Evolutionary conservation across 2,797 vertebrate species (phyloP).

Genomic region (Acipenser transmontanus): DNA sequence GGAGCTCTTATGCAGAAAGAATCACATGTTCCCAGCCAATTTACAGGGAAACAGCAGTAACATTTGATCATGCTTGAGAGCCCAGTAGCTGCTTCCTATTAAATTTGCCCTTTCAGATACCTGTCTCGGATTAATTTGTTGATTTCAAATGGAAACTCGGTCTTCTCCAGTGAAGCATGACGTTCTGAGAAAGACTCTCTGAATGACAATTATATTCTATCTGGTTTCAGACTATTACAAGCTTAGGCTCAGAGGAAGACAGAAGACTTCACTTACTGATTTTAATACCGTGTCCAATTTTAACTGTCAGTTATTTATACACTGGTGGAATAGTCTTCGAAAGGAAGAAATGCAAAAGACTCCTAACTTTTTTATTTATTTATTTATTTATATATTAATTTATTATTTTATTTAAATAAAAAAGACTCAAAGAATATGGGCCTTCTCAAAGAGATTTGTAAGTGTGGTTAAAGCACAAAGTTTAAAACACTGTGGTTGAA

Average conservation of each 20-base stretch:
- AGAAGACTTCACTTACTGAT: constrained; percentile 72
- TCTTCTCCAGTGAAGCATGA: constrained; percentile 88
- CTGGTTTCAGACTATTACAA: constrained; percentile 71
- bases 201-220: constrained; percentile 87
- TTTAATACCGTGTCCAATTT: constrained; percentile 77
- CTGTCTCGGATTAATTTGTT: constrained; percentile 85
- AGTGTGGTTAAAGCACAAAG: constrained; percentile 24
- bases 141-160: constrained; percentile 92
- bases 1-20: constrained; percentile 80
- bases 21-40: constrained; percentile 82
- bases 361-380: constrained; percentile 67
- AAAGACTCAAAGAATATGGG: constrained; percentile 27
- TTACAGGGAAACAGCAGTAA: constrained; percentile 87
- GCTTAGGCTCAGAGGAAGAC: constrained; percentile 64
- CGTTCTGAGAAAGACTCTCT: constrained; percentile 78
- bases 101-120: constrained; percentile 88
- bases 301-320: constrained; percentile 74
- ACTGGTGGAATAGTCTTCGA: constrained; percentile 57
- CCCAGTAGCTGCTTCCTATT: constrained; percentile 84
- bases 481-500: constrained; percentile 6
- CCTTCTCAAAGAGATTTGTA: constrained; percentile 41
- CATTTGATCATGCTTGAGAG: constrained; percentile 90
- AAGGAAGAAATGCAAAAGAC: constrained; percentile 71
- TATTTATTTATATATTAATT: no score
- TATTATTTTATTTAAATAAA: no score